These are phyloP conservation scores for Collichthys lucidus DNA, from an alignment of 2,113 vertebrate genomes.

Conservation along the genomic window DNA sequence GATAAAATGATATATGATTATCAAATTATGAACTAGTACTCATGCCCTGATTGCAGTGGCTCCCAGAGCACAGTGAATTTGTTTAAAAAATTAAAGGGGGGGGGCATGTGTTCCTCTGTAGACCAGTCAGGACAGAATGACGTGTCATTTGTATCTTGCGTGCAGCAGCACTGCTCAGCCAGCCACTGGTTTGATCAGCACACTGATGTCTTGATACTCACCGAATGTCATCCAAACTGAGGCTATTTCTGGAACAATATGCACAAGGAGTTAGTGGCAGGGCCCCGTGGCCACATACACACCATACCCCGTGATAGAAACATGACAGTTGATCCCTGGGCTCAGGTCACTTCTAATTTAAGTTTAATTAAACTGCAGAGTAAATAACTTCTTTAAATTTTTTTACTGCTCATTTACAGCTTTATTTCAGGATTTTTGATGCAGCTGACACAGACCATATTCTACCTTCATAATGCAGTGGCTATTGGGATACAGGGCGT, in stretches of 20 bases:
- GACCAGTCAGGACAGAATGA: slow-evolving; percentile 67
- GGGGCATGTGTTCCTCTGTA: slow-evolving; percentile 33
- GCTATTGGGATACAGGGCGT: background rate
- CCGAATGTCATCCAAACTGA: slow-evolving; percentile 99
- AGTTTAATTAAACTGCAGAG: background rate
- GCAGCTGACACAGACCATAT: background rate
- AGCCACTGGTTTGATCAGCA: slow-evolving; percentile 81
- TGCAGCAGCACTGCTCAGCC: slow-evolving; percentile 74
- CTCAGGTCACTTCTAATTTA: slow-evolving; percentile 12
- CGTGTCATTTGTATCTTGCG: slow-evolving; percentile 65
- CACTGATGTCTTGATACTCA: slow-evolving; percentile 88
- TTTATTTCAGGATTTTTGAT: background rate
- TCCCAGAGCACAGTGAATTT: slow-evolving; percentile 25
- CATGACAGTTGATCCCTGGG: slow-evolving; percentile 17
- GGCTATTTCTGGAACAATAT: slow-evolving; percentile 98
- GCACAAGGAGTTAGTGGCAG: slow-evolving; percentile 88
- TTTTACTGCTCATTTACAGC: background rate
- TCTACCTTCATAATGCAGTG: background rate
- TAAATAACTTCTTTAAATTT: background rate
- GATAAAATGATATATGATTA: slow-evolving; percentile 11
- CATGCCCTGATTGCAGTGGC: slow-evolving; percentile 19
- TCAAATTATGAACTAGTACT: slow-evolving; percentile 18
- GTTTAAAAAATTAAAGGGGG: slow-evolving; percentile 61
- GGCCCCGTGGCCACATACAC: slow-evolving; percentile 69
- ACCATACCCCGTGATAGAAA: slow-evolving; percentile 71